Evolutionary conservation across 30 jellyfish, hydroid and myxozoan genomes (phyloP), one percentile per base, ranked within the genome.

Genomic region (Aurelia sp.): DNA sequence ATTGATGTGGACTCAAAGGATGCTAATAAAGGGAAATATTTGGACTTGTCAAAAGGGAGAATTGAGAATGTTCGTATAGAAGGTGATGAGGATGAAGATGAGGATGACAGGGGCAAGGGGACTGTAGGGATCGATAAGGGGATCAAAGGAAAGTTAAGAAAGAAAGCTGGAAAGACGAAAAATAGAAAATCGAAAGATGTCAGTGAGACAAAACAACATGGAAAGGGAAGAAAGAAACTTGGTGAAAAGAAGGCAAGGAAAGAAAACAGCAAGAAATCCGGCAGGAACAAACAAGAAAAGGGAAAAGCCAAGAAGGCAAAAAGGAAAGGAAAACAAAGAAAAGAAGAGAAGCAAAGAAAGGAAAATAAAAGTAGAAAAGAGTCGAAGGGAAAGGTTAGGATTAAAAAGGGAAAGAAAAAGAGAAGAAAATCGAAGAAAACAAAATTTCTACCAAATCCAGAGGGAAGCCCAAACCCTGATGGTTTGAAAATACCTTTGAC

Each of bases 401-500:
- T 11, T 40, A 38, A 47, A 48, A 50, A 48, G 65, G 6, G 41
- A 41, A 21, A 21, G 38, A 50, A 41, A 16, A 62, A 38, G 72
- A 63, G 40, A 15, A 67, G 4, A 19, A 69, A 79, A 22, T 41
- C 24, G 44, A 66, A 66, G 65, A 67, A 67, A 21, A 27, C 44
- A 35, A 58, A 67, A 67, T 27, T 22, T 27, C 48, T 81, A 10
- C 60, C 76, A 24, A 81, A 81, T 30, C 91, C 91, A 12, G 91
- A 81, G 44, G 91, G 91, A 4, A 59, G 91, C 22, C 91, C 91
- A 60, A 67, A 81, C 13, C 91, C 91, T 4, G 60, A 81, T 19
- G 67, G 71, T 52, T 22, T 81, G 72, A 81, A 67, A 67, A 81
- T 81, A 24, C 91, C 91, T 0, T 53, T 81, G 35, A 81, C 91